Evolutionary conservation across 2,797 vertebrate genomes (phyloP).

Genomic region (Melanotaenia pygmaea): DNA sequence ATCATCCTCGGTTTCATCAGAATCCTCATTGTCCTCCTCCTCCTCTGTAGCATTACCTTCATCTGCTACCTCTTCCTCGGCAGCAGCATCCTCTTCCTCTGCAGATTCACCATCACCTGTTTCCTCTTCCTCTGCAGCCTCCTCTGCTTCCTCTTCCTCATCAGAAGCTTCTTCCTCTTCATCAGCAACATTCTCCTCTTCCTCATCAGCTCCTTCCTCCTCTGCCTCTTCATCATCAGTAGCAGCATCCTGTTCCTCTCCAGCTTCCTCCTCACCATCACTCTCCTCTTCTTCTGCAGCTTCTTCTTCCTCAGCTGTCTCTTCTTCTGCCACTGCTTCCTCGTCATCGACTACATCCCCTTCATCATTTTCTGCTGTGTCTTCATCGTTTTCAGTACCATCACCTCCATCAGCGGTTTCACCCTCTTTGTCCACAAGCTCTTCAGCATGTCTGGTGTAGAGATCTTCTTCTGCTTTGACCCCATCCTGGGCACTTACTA

Average conservation of each 20-base stretch:
- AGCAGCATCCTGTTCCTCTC: not conserved
- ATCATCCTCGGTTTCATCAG: not conserved
- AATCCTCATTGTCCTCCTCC: not conserved
- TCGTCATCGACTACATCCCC: not conserved
- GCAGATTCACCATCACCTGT: not conserved
- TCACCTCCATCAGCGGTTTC: constrained; percentile 14
- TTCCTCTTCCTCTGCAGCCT: constrained; percentile 4
- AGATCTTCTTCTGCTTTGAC: constrained; percentile 50
- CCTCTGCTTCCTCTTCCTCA: not conserved
- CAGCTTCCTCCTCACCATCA: not conserved
- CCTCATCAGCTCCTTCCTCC: not conserved
- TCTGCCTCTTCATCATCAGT: not conserved
- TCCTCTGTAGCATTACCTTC: not conserved
- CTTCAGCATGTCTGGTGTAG: constrained; percentile 22
- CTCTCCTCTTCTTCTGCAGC: accelerated
- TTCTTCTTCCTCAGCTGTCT: not conserved
- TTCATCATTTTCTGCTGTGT: constrained; percentile 16
- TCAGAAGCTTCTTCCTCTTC: accelerated
- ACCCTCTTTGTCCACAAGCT: constrained; percentile 48
- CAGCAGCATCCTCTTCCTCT: not conserved
- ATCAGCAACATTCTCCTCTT: not conserved
- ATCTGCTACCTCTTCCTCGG: not conserved
- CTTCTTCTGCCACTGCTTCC: not conserved
- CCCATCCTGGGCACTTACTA: constrained; percentile 56
- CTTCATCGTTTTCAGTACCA: constrained; percentile 2